Evolutionary conservation across 2,888 invertebrate genomes (phyloP).

Genomic region (Eupelmus urozonus): DNA sequence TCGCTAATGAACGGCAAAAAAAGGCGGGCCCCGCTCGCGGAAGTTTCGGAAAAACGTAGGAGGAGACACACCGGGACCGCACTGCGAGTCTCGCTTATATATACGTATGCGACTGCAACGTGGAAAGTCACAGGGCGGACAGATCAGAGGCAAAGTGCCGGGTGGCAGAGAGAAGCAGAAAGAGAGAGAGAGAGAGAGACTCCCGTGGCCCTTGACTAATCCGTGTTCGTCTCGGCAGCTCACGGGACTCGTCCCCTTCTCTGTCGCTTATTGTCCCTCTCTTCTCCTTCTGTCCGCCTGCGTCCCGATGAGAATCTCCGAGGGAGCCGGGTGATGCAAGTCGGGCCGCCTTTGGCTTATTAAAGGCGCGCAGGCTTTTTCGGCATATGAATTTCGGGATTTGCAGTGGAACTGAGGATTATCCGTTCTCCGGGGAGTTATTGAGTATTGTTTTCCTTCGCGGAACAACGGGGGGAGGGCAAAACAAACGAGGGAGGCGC

Average conservation of each 20-base stretch:
- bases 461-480: background rate
- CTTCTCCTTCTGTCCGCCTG: background rate
- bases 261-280: background rate
- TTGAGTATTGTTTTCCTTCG: conserved; percentile 40
- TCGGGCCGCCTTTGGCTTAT: background rate
- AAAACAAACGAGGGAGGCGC: background rate
- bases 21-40: background rate
- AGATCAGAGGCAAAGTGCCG: conserved; percentile 62
- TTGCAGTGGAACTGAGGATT: conserved; percentile 11
- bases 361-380: background rate
- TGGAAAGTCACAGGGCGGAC: conserved; percentile 58
- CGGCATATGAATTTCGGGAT: conserved; percentile 3
- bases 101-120: background rate
- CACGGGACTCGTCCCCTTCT: conserved; percentile 62
- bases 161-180: conserved; percentile 67
- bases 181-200: conserved; percentile 5
- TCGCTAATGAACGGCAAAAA: conserved; percentile 36
- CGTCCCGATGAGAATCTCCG: conserved; percentile 17
- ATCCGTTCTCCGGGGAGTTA: background rate
- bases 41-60: background rate
- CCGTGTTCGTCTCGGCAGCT: conserved; percentile 74
- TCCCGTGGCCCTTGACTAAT: conserved; percentile 73
- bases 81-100: background rate
- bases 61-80: too few species aligned
- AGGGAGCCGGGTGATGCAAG: background rate